Conservation (phyloP, 2,113 vertebrate genomes). For the Microtus ochrogaster region DNA sequence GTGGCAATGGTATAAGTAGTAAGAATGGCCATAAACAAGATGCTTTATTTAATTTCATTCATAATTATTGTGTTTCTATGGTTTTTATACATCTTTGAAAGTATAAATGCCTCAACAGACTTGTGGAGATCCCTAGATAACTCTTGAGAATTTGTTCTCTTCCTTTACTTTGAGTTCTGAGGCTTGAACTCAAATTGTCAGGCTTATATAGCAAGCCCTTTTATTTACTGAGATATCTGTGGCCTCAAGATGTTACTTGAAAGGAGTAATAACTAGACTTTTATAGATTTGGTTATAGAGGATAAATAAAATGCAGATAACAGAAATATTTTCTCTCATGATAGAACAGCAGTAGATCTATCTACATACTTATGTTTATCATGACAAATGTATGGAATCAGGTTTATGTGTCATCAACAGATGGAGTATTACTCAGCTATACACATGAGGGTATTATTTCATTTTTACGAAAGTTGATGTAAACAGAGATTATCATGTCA, state of each 20-base stretch:
- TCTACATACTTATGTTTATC: neutral
- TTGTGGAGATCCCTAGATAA: neutral
- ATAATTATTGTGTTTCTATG: neutral
- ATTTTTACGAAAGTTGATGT: neutral
- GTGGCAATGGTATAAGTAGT: neutral
- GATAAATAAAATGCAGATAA: neutral
- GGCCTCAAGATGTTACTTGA: neutral
- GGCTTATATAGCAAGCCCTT: neutral
- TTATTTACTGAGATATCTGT: neutral
- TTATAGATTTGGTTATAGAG: neutral
- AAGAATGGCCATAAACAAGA: neutral
- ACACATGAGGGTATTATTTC: neutral
- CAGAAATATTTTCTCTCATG: neutral
- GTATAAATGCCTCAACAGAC: neutral
- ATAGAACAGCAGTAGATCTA: neutral
- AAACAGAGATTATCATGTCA: neutral
- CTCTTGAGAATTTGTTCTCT: neutral
- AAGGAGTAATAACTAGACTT: neutral
- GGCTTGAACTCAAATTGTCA: neutral
- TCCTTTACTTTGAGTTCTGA: neutral
- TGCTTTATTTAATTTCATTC: neutral
- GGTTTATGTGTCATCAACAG: neutral
- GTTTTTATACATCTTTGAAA: neutral
- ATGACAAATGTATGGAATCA: neutral
- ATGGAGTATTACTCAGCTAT: neutral